Conservation (phyloP, 2,113 vertebrate species). For the Cyphomyrus plagiostoma region DNA sequence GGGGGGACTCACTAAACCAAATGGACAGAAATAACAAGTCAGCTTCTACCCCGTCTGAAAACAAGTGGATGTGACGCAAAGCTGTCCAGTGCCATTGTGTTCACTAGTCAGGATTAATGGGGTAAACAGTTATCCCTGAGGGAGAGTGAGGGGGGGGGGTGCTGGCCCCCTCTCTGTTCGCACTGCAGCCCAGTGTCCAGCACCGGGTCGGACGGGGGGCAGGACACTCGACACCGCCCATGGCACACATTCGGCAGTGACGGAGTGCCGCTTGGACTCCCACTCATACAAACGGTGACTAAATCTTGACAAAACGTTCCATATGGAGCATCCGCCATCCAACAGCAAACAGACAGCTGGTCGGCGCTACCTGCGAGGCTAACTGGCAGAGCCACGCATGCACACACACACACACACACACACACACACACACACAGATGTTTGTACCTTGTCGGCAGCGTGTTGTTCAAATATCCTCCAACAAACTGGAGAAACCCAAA, state of each 20-base stretch:
- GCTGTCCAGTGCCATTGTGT: background rate
- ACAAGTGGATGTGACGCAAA: background rate
- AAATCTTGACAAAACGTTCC: constrained; percentile 5
- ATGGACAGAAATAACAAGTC: background rate
- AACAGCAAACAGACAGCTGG: constrained; percentile 27
- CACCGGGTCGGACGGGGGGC: background rate
- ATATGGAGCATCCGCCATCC: constrained; percentile 9
- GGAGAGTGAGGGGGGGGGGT: background rate
- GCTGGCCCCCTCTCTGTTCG: background rate
- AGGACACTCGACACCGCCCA: background rate
- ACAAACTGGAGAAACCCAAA: background rate
- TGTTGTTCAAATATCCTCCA: constrained; percentile 8
- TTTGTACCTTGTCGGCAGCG: background rate
- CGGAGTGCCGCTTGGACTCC: background rate
- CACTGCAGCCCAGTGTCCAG: background rate
- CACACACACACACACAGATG: background rate
- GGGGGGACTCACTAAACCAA: background rate
- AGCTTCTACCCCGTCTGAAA: background rate
- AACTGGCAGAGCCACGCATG: background rate
- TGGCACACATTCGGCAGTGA: background rate
- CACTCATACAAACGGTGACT: background rate
- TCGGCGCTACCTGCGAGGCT: constrained; percentile 22
- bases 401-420: background rate
- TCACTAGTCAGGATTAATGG: background rate
- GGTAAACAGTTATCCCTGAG: background rate